A percentile compares a stretch with the other conserved stretches of the same genome.
Conservation (phyloP, 2,113 vertebrate genomes). For the Alethe diademata region DNA sequence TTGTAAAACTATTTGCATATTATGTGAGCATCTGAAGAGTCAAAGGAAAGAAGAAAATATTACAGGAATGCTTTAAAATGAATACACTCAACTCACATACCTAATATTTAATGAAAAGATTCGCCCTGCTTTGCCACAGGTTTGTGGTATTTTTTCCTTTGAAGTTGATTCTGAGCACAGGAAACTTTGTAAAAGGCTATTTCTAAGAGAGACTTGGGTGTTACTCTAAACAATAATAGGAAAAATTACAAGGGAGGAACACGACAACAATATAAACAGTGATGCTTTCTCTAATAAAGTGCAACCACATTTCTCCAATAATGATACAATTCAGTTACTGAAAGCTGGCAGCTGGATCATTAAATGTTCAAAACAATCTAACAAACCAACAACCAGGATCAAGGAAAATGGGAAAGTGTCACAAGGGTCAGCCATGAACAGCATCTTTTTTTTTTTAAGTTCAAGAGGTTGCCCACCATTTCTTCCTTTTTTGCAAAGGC, state of each 20-base stretch:
- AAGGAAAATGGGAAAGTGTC: slow-evolving; percentile 70
- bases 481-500: slow-evolving; percentile 85
- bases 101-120: slow-evolving; percentile 74
- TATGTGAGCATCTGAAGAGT: slow-evolving; percentile 69
- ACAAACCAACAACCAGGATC: slow-evolving; percentile 55
- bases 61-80: slow-evolving; percentile 70
- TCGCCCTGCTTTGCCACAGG: slow-evolving; percentile 36
- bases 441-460: slow-evolving; percentile 72
- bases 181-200: slow-evolving; percentile 57
- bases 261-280: slow-evolving; percentile 56
- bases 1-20: slow-evolving; percentile 75
- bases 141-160: slow-evolving; percentile 37
- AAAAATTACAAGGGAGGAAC: slow-evolving; percentile 61
- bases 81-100: slow-evolving; percentile 63
- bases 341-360: slow-evolving; percentile 61
- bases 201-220: slow-evolving; percentile 64
- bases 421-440: slow-evolving; percentile 54
- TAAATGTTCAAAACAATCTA: slow-evolving; percentile 64
- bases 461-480: slow-evolving; percentile 90
- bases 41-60: slow-evolving; percentile 69
- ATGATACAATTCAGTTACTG: slow-evolving; percentile 48
- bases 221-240: slow-evolving; percentile 64
- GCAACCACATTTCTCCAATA: slow-evolving; percentile 65
- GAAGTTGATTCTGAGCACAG: slow-evolving; percentile 55
- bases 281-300: slow-evolving; percentile 62